Evolutionary conservation across 2,113 vertebrate species (phyloP), one percentile per base, ranked within the genome.

Genomic region (Brachionichthys hirsutus): DNA sequence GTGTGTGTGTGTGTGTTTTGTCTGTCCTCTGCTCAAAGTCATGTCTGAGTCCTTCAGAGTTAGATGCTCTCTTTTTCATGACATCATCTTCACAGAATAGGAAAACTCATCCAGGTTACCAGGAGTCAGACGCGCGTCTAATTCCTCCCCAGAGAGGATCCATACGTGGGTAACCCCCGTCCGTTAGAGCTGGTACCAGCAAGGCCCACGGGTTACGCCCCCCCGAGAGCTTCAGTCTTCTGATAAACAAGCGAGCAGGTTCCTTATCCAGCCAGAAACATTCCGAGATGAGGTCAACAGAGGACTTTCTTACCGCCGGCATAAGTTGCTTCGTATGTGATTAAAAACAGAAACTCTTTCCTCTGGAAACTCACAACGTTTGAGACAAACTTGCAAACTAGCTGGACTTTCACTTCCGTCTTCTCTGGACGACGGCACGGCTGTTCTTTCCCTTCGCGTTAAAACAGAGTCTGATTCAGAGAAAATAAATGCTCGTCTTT

Each of bases 11-110:
- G 36, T 11, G 50, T 2, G 62, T 54, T 51, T 56, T 60, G 60
- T 74, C 49, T 47, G 73, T 85, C 85, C 84, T 84, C 75, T 78
- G 66, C 61, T 83, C 81, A 87, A 89, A 87, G 85, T 87, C 87
- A 83, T 19, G 64, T 81, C 75, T 73, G 52, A 78, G 77, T 84
- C 82, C 67, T 87, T 85, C 72, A 64, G 71, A 83, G 67, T 84
- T 67, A 69, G 77, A 77, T 57, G 11, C 53, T 64, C 62, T 77
- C 80, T 73, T 80, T 58, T 63, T 53, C 70, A 73, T 83, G 77
- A 84, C 71, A 54, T 85, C 87, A 81, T 70, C 54, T 56, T 57
- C 19, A 1, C 36, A 65, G 63, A 47, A 19, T 71, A 80, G 82
- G 77, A 81, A 81, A 74, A 78, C 80, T 80, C 73, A 38, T 58